Base-by-base conservation (phyloP, 2,888 invertebrate genomes). In the Adineta ricciae region DNA sequence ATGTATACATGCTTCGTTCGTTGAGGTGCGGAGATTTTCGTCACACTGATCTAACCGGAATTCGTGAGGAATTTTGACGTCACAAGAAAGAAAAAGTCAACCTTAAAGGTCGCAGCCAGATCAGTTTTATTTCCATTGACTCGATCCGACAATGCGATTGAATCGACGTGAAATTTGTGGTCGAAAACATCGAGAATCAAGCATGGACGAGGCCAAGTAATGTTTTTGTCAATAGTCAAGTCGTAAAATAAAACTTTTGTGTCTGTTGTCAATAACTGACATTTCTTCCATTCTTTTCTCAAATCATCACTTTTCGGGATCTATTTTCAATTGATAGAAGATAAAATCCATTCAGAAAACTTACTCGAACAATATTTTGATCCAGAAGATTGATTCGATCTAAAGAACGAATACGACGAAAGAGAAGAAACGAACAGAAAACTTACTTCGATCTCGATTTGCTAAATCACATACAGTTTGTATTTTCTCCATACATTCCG, bases 101-200 rank as follows among this genome's bases (percentile, higher is more conserved):
- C 78, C 93, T 96, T 94, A 93, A 99, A 98, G 92, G 99, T 99
- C 91, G 97, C 97, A 86, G 96, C 96, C 91, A 98, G 95, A 92
- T 98, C 98, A 89, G 96, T 94, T 90, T 96, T 96, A 89, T 94
- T 95, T 64, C 97, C 97, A 91, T 97, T 97, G 90, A 98, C 98
- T 87, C 98, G 98, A 91, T 98, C 98, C 38, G 95, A 95, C 89
- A 97, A 97, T 87, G 95, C 93, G 16, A 98, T 98, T 41, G 95
- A 94, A 87, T 95, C 94, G 85, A 98, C 98, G 86, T 94, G 94
- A 92, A 99, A 99, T 89, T 96, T 95, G n/a, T 96, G 94, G 91
- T 97, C 97, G 87, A 24, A 24, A 24, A 78, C 0, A 78, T 78
- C 78, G 11, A 78, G 11, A 11, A 78, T 41, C 3, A 78, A 0